Conservation (phyloP, 1,140 invertebrate species). For the Stegodyphus dumicola region DNA sequence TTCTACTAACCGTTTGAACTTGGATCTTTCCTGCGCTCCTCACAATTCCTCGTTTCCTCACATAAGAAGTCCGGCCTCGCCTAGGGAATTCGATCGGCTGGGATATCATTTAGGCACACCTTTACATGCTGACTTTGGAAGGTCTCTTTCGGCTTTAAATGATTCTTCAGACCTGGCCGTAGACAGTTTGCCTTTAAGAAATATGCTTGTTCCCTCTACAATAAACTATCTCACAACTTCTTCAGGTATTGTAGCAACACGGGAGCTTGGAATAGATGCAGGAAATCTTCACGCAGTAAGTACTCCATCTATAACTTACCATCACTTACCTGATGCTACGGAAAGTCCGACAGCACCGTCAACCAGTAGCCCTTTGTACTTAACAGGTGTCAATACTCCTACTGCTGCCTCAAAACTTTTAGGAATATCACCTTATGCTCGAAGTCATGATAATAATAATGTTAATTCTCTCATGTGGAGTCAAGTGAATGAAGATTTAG, state of each 20-base stretch:
- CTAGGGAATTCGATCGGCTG: conserved; percentile 23
- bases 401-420: conserved; percentile 21
- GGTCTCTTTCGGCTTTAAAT: conserved; percentile 21
- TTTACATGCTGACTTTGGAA: conserved; percentile 16
- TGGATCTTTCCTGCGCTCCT: conserved; percentile 15
- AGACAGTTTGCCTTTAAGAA: conserved; percentile 23
- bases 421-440: conserved; percentile 23
- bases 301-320: conserved; percentile 33
- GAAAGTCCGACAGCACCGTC: conserved; percentile 1
- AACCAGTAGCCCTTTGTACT: conserved; percentile 10
- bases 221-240: conserved; percentile 20
- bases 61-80: conserved; percentile 49
- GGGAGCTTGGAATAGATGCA: not conserved
- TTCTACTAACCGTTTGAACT: conserved; percentile 7
- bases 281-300: conserved; percentile 21
- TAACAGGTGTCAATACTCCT: not conserved
- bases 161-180: conserved; percentile 1
- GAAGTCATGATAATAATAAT: conserved; percentile 14
- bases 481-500: conserved; percentile 38
- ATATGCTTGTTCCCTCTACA: conserved; percentile 5
- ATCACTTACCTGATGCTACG: conserved; percentile 31
- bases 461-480: conserved; percentile 46
- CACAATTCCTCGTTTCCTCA: conserved; percentile 44
- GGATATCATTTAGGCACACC: conserved; percentile 6
- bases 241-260: not conserved